phyloP scores from a whole-genome alignment of 2,888 invertebrate species.

The Nomada fabriciana region DNA sequence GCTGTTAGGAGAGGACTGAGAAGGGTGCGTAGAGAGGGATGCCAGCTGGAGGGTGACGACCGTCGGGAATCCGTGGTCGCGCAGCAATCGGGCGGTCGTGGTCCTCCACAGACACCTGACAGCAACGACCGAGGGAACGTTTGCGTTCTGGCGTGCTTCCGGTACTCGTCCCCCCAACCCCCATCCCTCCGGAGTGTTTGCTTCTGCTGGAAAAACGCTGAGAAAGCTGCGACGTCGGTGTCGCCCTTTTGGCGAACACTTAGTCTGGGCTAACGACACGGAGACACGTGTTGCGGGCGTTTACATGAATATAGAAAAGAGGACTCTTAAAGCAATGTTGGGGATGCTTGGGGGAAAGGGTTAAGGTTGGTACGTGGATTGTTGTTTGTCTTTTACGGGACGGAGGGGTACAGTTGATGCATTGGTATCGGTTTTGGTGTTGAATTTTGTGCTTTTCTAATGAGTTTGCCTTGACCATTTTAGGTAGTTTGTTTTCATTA shows the following conservation, averaged over 20 bases:
- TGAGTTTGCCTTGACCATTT: no score
- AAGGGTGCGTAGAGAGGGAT: slow-evolving; percentile 67
- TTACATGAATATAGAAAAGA: slow-evolving; percentile 55
- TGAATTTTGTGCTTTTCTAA: no score
- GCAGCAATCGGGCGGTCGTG: slow-evolving; percentile 37
- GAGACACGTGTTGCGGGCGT: slow-evolving; percentile 50
- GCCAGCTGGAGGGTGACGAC: slow-evolving; percentile 67
- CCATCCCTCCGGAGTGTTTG: slow-evolving; percentile 42
- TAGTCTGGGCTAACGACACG: slow-evolving; percentile 28
- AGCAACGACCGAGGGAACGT: slow-evolving; percentile 10
- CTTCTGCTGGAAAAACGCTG: slow-evolving; percentile 58
- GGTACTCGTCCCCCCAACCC: not conserved
- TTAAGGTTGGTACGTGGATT: slow-evolving; percentile 16
- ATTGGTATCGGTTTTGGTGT: no score
- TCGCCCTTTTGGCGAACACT: slow-evolving; percentile 15
- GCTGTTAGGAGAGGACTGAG: slow-evolving; percentile 57
- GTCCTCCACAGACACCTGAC: slow-evolving; percentile 66
- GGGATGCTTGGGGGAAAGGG: slow-evolving; percentile 13
- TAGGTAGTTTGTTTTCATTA: no score
- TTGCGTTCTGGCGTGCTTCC: slow-evolving; percentile 14
- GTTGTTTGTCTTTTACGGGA: not conserved
- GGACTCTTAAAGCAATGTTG: slow-evolving; percentile 1
- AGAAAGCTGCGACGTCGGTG: slow-evolving; percentile 47
- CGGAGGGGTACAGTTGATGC: not conserved
- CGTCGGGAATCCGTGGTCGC: slow-evolving; percentile 64